Conservation (phyloP, 2,797 vertebrate species). For the Gallinago solitaria region DNA sequence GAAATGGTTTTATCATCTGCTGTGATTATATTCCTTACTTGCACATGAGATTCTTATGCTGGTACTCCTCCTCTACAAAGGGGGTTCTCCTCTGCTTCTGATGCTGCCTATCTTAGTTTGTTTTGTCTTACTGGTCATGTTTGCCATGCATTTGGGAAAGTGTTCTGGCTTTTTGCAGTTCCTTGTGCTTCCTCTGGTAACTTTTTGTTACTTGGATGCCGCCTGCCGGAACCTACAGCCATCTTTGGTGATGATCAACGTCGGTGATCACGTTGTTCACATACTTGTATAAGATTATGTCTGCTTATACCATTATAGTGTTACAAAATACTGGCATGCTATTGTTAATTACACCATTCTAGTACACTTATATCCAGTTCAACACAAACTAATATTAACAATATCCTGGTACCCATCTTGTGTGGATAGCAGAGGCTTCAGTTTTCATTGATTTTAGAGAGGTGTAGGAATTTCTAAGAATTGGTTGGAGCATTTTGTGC, state of each 20-base stretch:
- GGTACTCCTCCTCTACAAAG: rapidly evolving
- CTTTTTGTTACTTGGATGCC: background rate
- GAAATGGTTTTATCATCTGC: background rate
- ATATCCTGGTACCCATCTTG: background rate
- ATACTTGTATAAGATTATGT: background rate
- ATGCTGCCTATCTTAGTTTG: background rate
- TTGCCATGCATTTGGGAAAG: background rate
- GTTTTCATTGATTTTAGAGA: background rate
- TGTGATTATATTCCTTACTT: background rate
- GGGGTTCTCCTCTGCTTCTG: background rate
- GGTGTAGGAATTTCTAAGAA: background rate
- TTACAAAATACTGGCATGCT: background rate
- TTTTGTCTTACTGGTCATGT: background rate
- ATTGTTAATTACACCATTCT: background rate
- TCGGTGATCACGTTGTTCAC: background rate
- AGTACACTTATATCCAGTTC: background rate
- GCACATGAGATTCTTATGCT: background rate
- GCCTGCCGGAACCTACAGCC: background rate
- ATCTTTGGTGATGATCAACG: background rate
- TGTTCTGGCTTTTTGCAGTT: background rate
- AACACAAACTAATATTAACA: background rate
- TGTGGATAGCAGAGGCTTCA: background rate
- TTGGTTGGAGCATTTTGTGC: background rate
- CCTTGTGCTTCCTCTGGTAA: background rate
- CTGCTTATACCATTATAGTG: background rate